Conservation (phyloP, 2,888 invertebrate genomes). For the Troilus luridus region DNA sequence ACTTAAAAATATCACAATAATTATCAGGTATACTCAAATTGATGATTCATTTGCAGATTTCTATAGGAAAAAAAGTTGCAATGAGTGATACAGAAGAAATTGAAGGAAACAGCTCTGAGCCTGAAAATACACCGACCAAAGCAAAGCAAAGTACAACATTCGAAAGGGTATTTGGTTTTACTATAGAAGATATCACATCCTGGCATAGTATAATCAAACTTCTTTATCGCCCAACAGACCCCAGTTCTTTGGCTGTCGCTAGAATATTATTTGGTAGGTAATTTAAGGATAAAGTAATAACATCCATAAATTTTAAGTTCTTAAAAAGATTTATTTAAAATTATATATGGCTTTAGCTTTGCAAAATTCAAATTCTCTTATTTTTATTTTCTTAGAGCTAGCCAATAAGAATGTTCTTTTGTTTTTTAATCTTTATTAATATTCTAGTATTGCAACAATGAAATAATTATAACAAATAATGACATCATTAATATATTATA, state of each 20-base stretch:
- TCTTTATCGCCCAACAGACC: conserved; percentile 79
- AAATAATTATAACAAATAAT: no score
- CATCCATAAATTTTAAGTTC: not conserved
- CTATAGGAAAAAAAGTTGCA: not conserved
- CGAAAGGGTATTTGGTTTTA: conserved; percentile 66
- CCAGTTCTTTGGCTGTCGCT: conserved; percentile 82
- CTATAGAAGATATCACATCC: conserved; percentile 67
- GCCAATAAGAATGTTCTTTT: not conserved
- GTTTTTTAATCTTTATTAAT: not conserved
- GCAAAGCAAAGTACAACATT: not conserved
- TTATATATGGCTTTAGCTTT: not conserved
- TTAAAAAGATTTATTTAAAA: not conserved
- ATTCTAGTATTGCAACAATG: no score
- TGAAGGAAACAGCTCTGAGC: not conserved
- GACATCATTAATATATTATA: no score
- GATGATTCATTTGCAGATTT: not conserved
- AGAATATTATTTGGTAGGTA: conserved; percentile 86
- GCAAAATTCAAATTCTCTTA: not conserved
- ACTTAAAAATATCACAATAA: not conserved
- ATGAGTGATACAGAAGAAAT: not conserved
- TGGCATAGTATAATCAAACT: conserved; percentile 72
- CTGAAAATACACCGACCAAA: not conserved
- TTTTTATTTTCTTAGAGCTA: not conserved
- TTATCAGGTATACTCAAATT: not conserved
- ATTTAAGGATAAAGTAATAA: not conserved